Evolutionary conservation across 2,797 vertebrate species (phyloP), one percentile per base, ranked within the genome.

Genomic region (Diceros bicornis): DNA sequence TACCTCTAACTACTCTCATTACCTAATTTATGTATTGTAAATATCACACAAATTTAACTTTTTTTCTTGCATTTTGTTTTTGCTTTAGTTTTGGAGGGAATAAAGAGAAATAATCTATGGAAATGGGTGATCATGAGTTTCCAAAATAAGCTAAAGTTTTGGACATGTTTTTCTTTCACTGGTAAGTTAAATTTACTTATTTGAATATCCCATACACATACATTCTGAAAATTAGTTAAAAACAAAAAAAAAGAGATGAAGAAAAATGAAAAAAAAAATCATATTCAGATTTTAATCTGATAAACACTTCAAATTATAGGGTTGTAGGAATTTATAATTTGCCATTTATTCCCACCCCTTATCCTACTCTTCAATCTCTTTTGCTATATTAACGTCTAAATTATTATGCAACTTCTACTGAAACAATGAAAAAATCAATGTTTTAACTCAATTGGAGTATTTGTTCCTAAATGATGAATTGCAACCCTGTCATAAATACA

Each of bases 181-280:
- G 52, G 23, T 79, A 89, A 66, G 59, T 88, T 57, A 92, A 68
- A 37, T 59, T 71, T 4, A 74, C 25, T 85, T 66, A 52, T 92
- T 89, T 71, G 11, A 75, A 83, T 86, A 81, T n/a, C 4, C 47
- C n/a, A 16, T n/a, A 37, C 16, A 84, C 5, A 23, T 20, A 74
- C 1, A 47, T 29, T 32, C 4, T 82, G 18, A 1, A 47, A 44
- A 52, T 57, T 8, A 59, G 6, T 34, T 79, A 32, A 94, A 87
- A 62, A 37, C 29, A n/a, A n/a, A 50, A 14, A 50, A 14, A 78
- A 52, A 81, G 23, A 37, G 27, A 75, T 34, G 8, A 69, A 64
- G 68, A 72, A 25, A 37, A 37, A 37, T 37, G 37, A n/a, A 4
- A 55, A 68, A 55, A 68, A 13, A 91, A 25, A 21, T 6, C 2